Base-by-base conservation (phyloP, 2,888 invertebrate genomes). In the Nomada ferruginata region DNA sequence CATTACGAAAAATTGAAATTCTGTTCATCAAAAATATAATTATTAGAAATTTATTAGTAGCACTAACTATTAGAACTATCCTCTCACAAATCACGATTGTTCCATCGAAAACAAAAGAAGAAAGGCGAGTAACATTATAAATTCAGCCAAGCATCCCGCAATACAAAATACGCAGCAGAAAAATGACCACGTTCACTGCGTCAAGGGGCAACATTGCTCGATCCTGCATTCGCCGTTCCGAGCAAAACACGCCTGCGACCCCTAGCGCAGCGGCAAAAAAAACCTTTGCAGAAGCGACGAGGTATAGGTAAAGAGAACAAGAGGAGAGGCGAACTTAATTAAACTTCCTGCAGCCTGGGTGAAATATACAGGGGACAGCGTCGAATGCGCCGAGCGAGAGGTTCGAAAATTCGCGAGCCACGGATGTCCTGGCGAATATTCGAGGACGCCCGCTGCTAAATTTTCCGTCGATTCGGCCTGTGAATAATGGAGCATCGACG, bases 401-500 rank as follows among this genome's bases (percentile, higher is more conserved):
- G 64, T 23, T 55, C 20, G 65, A n/a, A 55, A 53, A 23, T 50
- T 5, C 29, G 52, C 47, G 15, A 7, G 5, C 2, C 26, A 13
- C 10, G 18, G 44, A 47, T 15, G 29, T 18, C 47, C 57, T n/a
- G 20, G 50, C 59, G 59, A 23, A 47, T 47, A 68, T 59, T 68
- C 68, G 20, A 50, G 47, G 13, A 72, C 23, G n/a, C 7, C 53
- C 15, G 13, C 36, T 47, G 70, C 15, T 26, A 50, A 50, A 29
- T 70, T 59, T 20, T 20, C 53, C 20, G 13, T 9, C 10, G 7
- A 7, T 36, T 36, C 10, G 50, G 59, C n/a, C 55, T 9, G 23
- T 53, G 63, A 63, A 72, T 72, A 55, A 72, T 63, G 53, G 63
- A 63, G 57, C 53, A 64, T 63, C 55, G 44, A n/a, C n/a, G 55